A percentile compares a stretch with the other conserved stretches of the same genome.
Conservation (phyloP, 2,797 vertebrate genomes). For the Coregonus ussuriensis region DNA sequence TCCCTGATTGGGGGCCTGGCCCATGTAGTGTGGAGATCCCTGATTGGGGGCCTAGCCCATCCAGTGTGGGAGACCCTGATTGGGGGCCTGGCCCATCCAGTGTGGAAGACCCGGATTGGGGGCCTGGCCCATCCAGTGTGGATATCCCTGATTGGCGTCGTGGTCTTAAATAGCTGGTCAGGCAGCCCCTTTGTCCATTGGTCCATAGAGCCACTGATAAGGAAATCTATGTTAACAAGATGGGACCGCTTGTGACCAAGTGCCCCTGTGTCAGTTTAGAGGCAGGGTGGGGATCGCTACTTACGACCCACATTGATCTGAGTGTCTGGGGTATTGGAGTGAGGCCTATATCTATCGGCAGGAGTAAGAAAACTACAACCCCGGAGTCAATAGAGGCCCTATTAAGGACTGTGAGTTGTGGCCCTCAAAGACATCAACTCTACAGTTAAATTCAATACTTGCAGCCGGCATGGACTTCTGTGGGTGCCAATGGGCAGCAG, state of each 20-base stretch:
- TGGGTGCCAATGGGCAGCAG: slow-evolving; percentile 25
- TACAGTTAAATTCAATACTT: background rate
- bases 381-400: background rate
- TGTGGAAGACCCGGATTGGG: no score
- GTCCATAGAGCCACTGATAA: slow-evolving; percentile 31
- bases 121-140: no score
- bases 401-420: background rate
- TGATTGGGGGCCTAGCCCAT: no score
- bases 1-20: no score
- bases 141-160: background rate
- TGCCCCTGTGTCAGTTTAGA: slow-evolving; percentile 39
- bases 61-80: no score
- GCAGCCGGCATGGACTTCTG: background rate
- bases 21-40: no score
- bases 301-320: slow-evolving; percentile 46
- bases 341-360: background rate
- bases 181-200: slow-evolving; percentile 14
- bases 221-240: slow-evolving; percentile 51
- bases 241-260: slow-evolving; percentile 50
- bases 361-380: background rate
- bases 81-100: no score
- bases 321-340: background rate
- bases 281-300: slow-evolving; percentile 35
- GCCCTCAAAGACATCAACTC: background rate
- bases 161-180: background rate